Percentiles rank a stretch among this genome's conserved stretches.
phyloP scores from a whole-genome alignment of 2,797 vertebrate genomes.

The Harpagifer antarcticus region DNA sequence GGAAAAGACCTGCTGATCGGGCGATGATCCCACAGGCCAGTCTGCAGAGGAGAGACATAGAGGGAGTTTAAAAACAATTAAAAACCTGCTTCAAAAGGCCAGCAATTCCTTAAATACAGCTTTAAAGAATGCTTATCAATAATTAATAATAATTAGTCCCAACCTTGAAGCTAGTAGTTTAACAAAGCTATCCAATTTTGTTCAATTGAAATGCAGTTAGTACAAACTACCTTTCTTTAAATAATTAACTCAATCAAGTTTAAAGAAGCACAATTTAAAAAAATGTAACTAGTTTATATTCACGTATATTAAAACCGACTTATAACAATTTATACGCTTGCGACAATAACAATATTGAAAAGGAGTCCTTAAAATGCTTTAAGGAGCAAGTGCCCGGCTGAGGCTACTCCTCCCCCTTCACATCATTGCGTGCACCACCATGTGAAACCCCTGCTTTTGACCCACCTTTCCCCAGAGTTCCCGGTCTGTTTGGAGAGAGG shows the following conservation, averaged over 20 bases:
- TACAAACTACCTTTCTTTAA: not conserved
- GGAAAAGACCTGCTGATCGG: slow-evolving; percentile 91
- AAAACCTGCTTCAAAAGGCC: not conserved
- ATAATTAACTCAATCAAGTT: not conserved
- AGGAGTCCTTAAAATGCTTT: too few species aligned
- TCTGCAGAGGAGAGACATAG: slow-evolving; percentile 66
- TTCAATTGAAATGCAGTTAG: not conserved
- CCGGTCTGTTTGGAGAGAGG: slow-evolving; percentile 88
- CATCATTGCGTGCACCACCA: too few species aligned
- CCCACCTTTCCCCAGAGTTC: slow-evolving; percentile 92
- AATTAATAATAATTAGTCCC: not conserved
- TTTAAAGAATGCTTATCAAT: not conserved
- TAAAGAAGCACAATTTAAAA: not conserved
- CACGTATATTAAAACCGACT: not conserved
- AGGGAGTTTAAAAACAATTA: not conserved
- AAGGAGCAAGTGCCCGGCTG: not conserved
- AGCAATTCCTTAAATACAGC: not conserved
- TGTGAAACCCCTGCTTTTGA: not conserved
- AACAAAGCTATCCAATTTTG: not conserved
- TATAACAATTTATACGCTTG: too few species aligned
- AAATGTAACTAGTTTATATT: not conserved
- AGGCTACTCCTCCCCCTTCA: too few species aligned
- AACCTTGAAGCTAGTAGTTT: not conserved
- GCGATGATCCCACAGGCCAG: slow-evolving; percentile 95
- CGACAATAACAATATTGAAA: too few species aligned